These are phyloP conservation scores for Drosophila miranda DNA, from an alignment of 1,140 invertebrate genomes.

Conservation along the genomic window DNA sequence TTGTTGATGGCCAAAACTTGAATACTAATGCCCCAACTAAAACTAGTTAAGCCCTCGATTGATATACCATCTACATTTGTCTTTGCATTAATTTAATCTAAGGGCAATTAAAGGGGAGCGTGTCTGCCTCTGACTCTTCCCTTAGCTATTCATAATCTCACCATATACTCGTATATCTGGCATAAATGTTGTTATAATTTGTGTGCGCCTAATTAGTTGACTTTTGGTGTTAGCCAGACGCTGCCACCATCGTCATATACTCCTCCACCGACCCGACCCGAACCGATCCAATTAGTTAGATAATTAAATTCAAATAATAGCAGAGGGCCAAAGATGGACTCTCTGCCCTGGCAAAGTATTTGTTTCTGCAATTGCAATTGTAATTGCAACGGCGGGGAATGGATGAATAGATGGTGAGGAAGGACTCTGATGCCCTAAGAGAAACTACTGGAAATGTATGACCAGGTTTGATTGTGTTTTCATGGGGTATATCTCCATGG, in stretches of 20 bases:
- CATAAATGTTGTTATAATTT: constrained; percentile 59
- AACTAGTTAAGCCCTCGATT: constrained; percentile 34
- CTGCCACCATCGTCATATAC: neutral
- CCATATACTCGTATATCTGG: constrained; percentile 13
- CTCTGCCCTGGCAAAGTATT: constrained; percentile 21
- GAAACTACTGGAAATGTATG: neutral
- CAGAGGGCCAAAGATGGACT: constrained; percentile 22
- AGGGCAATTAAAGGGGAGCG: constrained; percentile 52
- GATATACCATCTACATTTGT: constrained; percentile 58
- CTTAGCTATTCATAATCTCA: constrained; percentile 19
- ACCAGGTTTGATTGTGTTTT: too few relatives aligned
- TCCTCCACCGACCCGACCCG: too few relatives aligned
- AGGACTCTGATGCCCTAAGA: neutral
- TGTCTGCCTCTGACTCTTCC: constrained; percentile 12
- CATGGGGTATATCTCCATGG: too few relatives aligned
- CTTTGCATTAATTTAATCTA: constrained; percentile 61
- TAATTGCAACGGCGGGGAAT: neutral
- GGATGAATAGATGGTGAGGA: constrained; percentile 14
- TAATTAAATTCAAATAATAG: constrained; percentile 57
- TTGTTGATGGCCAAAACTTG: constrained; percentile 32
- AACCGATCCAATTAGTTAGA: constrained; percentile 61
- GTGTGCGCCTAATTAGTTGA: constrained; percentile 56
- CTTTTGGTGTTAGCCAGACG: constrained; percentile 23
- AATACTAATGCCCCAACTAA: constrained; percentile 21
- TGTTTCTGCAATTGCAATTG: constrained; percentile 18